phyloP scores from a whole-genome alignment of 2,113 vertebrate genomes.

The Nesoenas mayeri region DNA sequence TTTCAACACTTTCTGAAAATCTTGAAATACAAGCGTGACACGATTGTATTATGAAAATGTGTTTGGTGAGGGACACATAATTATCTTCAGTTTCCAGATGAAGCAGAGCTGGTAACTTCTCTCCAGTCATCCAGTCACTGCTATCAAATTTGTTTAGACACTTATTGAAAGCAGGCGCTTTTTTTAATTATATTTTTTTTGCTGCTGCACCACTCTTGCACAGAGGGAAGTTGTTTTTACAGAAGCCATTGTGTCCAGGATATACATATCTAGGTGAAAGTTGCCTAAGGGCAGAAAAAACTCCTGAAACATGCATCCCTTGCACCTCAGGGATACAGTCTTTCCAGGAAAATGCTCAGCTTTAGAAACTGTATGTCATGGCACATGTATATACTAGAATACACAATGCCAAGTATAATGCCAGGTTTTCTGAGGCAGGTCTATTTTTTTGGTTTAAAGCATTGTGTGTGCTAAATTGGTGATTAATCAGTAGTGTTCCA shows the following conservation, averaged over 20 bases:
- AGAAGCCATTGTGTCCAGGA: neutral
- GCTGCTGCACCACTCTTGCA: neutral
- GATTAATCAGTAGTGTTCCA: neutral
- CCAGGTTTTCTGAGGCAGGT: neutral
- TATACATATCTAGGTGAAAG: neutral
- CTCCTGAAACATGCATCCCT: neutral
- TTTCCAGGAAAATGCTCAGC: neutral
- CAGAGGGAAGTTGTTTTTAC: neutral
- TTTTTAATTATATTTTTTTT: neutral
- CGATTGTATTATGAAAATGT: neutral
- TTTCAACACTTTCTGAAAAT: conserved; percentile 11
- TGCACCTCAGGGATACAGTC: neutral
- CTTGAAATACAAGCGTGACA: neutral
- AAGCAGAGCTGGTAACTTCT: neutral
- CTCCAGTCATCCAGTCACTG: neutral
- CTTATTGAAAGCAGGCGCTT: neutral
- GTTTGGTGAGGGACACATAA: neutral
- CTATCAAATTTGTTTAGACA: neutral
- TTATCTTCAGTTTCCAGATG: neutral
- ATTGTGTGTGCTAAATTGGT: neutral
- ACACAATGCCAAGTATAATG: neutral
- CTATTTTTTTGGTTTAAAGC: neutral
- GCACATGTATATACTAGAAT: neutral
- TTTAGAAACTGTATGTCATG: neutral
- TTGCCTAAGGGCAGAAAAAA: neutral